Evolutionary conservation across 2,888 invertebrate species (phyloP).

Genomic region (Siphlonurus alternatus): DNA sequence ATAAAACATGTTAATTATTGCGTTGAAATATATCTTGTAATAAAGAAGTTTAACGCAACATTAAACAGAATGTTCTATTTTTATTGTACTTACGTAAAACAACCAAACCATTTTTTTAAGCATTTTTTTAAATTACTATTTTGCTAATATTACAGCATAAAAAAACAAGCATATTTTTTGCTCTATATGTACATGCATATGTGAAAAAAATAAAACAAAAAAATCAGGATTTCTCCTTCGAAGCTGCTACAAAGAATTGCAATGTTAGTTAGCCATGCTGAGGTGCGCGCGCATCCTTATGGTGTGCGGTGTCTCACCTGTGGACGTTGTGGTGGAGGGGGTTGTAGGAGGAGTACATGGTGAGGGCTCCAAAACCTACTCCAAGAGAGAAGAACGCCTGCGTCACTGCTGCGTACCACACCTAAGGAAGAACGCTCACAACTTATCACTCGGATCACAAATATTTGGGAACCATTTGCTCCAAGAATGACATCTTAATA

Average conservation of each 20-base stretch:
- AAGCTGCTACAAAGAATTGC: not conserved
- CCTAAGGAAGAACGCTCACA: constrained; percentile 21
- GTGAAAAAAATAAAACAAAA: not conserved
- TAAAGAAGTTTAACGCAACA: no score
- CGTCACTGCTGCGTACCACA: constrained; percentile 46
- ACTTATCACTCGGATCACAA: not conserved
- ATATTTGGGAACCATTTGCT: no score
- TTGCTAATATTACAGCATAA: no score
- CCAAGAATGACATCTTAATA: not conserved
- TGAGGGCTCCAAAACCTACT: constrained; percentile 43
- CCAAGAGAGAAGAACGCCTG: constrained; percentile 46
- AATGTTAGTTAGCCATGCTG: not conserved
- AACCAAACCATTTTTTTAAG: no score
- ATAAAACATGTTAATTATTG: no score
- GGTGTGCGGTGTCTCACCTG: constrained; percentile 23
- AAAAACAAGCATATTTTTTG: no score
- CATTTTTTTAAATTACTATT: no score
- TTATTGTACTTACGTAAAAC: no score
- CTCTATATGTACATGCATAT: no score
- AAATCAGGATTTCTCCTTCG: not conserved
- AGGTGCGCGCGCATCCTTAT: not conserved
- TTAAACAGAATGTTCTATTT: no score
- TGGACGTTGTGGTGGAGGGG: constrained; percentile 40
- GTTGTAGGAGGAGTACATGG: constrained; percentile 44
- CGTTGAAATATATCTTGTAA: no score